A percentile compares a stretch with the other conserved stretches of the same genome.
Evolutionary conservation across 1,140 invertebrate species (phyloP).

Genomic region (Drosophila ficusphila): DNA sequence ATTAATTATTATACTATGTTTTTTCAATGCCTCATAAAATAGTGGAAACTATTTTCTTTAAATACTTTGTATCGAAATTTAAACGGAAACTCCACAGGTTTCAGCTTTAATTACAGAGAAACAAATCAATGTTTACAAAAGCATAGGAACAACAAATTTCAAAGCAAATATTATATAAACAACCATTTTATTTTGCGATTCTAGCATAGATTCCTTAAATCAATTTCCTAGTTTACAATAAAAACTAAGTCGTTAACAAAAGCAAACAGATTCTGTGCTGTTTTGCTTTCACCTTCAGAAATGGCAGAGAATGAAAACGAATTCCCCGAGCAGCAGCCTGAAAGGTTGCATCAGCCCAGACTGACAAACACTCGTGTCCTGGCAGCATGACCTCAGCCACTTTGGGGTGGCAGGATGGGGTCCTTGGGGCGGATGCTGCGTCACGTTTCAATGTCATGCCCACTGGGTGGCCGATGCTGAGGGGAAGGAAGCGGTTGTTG

Average conservation of each 20-base stretch:
- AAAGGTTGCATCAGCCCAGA: slow-evolving; percentile 25
- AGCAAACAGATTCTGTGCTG: not conserved
- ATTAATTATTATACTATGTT: no score
- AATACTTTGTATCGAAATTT: no score
- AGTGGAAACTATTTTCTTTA: no score
- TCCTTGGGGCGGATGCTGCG: slow-evolving; percentile 41
- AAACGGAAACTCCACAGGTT: no score
- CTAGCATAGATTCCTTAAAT: no score
- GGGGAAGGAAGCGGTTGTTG: slow-evolving; percentile 8
- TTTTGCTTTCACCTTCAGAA: not conserved
- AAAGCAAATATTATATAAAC: not conserved
- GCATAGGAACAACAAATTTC: not conserved
- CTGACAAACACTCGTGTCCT: slow-evolving; percentile 15
- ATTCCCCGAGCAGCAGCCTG: not conserved
- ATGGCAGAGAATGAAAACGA: not conserved
- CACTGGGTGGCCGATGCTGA: slow-evolving; percentile 13
- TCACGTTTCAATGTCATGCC: slow-evolving; percentile 75
- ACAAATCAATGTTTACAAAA: not conserved
- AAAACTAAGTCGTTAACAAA: not conserved
- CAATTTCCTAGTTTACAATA: not conserved
- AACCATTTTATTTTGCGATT: not conserved
- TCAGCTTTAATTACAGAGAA: no score
- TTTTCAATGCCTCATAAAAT: no score
- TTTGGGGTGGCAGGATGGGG: slow-evolving; percentile 11
- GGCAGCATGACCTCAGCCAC: slow-evolving; percentile 56